phyloP scores from a whole-genome alignment of 2,888 invertebrate genomes.

The Acanthopleura granulata region DNA sequence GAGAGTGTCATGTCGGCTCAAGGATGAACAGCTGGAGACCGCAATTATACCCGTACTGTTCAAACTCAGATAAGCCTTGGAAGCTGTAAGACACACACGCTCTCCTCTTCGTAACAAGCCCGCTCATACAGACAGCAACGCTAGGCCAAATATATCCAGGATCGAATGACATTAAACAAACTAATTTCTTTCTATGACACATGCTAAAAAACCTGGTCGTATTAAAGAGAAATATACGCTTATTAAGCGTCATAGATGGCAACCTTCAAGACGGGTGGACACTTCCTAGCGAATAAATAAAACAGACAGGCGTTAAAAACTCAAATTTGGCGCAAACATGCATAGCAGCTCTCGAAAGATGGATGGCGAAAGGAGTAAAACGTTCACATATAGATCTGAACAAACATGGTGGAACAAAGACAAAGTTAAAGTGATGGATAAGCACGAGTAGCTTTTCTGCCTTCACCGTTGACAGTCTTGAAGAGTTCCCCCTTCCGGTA shows the following conservation, averaged over 20 bases:
- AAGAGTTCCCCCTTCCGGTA: not conserved
- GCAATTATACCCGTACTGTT: too few relatives aligned
- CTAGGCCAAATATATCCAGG: conserved; percentile 8
- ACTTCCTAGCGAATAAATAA: not conserved
- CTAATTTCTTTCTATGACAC: conserved; percentile 1
- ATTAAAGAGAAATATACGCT: conserved; percentile 16
- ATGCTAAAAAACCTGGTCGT: not conserved
- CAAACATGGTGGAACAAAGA: not conserved
- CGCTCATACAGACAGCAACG: not conserved
- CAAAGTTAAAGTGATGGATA: not conserved
- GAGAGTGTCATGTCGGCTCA: too few relatives aligned
- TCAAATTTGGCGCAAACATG: not conserved
- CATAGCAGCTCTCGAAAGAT: not conserved
- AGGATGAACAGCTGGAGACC: too few relatives aligned
- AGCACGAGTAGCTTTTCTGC: not conserved
- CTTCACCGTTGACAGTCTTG: not conserved
- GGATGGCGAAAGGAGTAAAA: conserved; percentile 1
- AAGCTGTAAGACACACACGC: too few relatives aligned
- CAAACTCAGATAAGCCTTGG: too few relatives aligned
- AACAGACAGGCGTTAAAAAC: not conserved
- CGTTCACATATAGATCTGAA: not conserved
- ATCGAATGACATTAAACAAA: conserved; percentile 16
- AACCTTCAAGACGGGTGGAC: conserved; percentile 9
- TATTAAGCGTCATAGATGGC: not conserved
- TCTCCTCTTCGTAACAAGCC: not conserved